A percentile compares a stretch with the other conserved stretches of the same genome.
phyloP scores from a whole-genome alignment of 92 coral and sea anemone species.

The Epizoanthus ramosus region DNA sequence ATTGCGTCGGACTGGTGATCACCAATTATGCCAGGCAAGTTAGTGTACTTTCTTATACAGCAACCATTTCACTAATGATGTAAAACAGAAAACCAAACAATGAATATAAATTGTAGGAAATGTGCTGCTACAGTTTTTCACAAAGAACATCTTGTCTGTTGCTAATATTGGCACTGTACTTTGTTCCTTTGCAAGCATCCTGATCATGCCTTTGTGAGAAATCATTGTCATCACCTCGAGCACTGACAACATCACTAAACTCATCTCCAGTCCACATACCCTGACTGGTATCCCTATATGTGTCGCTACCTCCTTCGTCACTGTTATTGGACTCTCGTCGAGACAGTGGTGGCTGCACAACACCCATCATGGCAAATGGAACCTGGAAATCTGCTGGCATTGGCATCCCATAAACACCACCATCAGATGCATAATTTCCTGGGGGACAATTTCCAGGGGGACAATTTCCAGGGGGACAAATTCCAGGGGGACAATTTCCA shows the following conservation, averaged over 20 bases:
- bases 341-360: conserved; percentile 23
- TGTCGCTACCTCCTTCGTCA: conserved; percentile 51
- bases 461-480: too few relatives aligned
- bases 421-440: conserved; percentile 6
- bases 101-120: too few relatives aligned
- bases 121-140: conserved; percentile 15
- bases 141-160: conserved; percentile 22
- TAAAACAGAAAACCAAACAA: too few relatives aligned
- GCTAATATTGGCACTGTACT: too few relatives aligned
- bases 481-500: neutral
- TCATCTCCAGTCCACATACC: conserved; percentile 68
- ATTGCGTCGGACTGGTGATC: too few relatives aligned
- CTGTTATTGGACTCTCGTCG: conserved; percentile 7
- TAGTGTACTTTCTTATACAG: too few relatives aligned
- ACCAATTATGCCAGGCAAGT: too few relatives aligned
- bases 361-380: conserved; percentile 21
- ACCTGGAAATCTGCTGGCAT: conserved; percentile 18
- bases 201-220: too few relatives aligned
- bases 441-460: neutral
- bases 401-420: conserved; percentile 36
- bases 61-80: too few relatives aligned
- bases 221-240: conserved; percentile 19
- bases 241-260: conserved; percentile 30
- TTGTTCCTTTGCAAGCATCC: too few relatives aligned
- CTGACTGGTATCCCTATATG: conserved; percentile 69